Base-by-base conservation (phyloP, 1,140 invertebrate genomes). In the Drosophila insularis region DNA sequence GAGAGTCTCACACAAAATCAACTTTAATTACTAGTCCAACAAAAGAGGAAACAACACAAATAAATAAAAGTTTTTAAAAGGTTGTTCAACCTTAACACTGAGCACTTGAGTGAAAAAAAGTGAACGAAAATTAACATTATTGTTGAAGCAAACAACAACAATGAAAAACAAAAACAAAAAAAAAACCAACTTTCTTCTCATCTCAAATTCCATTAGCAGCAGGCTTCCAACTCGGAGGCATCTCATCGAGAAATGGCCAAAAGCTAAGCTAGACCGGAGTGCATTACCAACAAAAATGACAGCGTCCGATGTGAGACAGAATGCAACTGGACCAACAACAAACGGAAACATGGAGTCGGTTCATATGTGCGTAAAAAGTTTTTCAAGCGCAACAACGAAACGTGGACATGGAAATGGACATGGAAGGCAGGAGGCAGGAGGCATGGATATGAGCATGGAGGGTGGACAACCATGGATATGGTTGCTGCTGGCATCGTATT, bases 1-100 rank as follows among this genome's bases (percentile, higher is more conserved):
- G 72, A 54, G 71, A 46, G 43, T 46, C 14, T 50, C 17, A 32
- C 8, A 39, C 11, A 63, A 50, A 67, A 74, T 55, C 59, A 74
- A 58, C 60, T 67, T 67, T 74, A 74, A 74, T 74, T 74, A 74
- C 63, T 40, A 39, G 56, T 39, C 35, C 40, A 27, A 35, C 14
- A 8, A 63, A 50, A 63, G 71, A 67, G 50, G 50, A 62, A 54
- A 66, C 58, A 40, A 73, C 60, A 70, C 54, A 43, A 68, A 71
- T 46, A 63, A 78, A 55, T 58, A 54, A 82, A 76, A 72, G 59
- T 69, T 68, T 68, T 55, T 50, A 14, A 50, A 74, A 80, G 80
- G 72, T 84, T 79, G 40, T 84, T 84, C 76, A 84, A 84, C 80
- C 68, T 64, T 55, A 72, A 64, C 68, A 78, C 61, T 75, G 37